Evolutionary conservation across 2,113 vertebrate species (phyloP), one percentile per base, ranked within the genome.

Genomic region (Varanus salvator): DNA sequence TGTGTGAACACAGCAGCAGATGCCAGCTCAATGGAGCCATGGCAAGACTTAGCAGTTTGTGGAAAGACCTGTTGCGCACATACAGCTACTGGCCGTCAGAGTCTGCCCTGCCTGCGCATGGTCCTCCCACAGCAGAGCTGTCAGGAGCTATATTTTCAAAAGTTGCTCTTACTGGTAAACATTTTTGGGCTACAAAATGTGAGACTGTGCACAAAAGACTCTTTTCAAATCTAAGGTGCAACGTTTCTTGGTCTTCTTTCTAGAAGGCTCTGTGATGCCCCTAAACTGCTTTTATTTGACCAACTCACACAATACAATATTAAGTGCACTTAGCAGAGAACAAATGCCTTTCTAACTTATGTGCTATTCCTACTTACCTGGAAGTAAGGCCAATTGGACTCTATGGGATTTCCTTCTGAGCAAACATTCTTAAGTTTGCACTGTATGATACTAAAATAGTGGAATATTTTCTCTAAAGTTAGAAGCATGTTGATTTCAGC

Each of bases 201-300:
- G 89, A 85, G 25, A 77, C 57, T 84, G 75, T 80, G 84, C 90
- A 85, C 57, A 81, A 48, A 44, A 77, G 44, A 87, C 85, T 89
- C 38, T 78, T 76, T 78, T 93, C 83, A 93, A 90, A 80, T 88
- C 87, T 31, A 34, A 84, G 80, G 19, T 29, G 48, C 57, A 89
- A 74, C 52, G 12, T 48, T 74, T 29, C 72, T 69, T 72, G 54
- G 50, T 11, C 14, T 80, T 31, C n/a, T 90, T 78, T 72, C n/a
- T 25, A 48, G 84, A 82, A 27, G 27, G 6, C 23, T 11, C 50
- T 14, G 15, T 66, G 74, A 89, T 68, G 5, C 89, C 8, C 54
- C 25, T 27, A 57, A 34, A 72, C 17, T 48, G 3, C 19, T 69
- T 80, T 15, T 66, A 68, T 17, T 27, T 87, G 76, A 68, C 38